Evolutionary conservation across 2,113 vertebrate genomes (phyloP).

Genomic region (Verasper variegatus): DNA sequence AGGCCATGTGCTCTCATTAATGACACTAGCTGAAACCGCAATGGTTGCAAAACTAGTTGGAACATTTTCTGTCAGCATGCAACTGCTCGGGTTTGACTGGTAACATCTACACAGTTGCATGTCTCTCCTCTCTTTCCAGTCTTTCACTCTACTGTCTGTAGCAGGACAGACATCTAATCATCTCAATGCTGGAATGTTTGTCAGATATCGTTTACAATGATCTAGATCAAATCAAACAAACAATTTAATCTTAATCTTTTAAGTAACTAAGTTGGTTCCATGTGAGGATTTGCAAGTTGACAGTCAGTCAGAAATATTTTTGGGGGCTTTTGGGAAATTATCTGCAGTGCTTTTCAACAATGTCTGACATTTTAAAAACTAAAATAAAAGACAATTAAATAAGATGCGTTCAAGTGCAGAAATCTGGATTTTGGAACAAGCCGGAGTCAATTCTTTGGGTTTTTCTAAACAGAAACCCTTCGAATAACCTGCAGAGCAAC

Average conservation of each 20-base stretch:
- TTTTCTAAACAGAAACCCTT: neutral
- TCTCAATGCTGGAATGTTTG: neutral
- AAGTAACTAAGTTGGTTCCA: neutral
- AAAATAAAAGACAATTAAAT: too few species aligned
- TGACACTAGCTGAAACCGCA: conserved; percentile 35
- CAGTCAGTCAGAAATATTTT: neutral
- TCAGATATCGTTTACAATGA: neutral
- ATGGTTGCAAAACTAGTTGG: conserved; percentile 48
- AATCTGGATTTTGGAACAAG: neutral
- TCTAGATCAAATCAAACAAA: too few species aligned
- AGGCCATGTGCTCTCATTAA: conserved; percentile 45
- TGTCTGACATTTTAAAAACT: too few species aligned
- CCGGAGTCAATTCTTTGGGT: neutral
- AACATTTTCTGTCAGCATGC: conserved; percentile 33
- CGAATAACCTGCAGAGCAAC: conserved; percentile 17
- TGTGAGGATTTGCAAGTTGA: neutral
- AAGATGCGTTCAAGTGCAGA: too few species aligned
- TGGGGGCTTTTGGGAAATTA: too few species aligned
- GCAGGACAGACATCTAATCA: neutral
- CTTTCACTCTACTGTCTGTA: neutral
- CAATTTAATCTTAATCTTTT: neutral
- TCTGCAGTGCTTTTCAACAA: too few species aligned
- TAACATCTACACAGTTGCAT: neutral
- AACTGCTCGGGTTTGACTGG: conserved; percentile 15
- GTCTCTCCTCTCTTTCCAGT: neutral